These are phyloP conservation scores for Carposina sasakii DNA, from an alignment of 1,140 invertebrate genomes.

Conservation along the genomic window DNA sequence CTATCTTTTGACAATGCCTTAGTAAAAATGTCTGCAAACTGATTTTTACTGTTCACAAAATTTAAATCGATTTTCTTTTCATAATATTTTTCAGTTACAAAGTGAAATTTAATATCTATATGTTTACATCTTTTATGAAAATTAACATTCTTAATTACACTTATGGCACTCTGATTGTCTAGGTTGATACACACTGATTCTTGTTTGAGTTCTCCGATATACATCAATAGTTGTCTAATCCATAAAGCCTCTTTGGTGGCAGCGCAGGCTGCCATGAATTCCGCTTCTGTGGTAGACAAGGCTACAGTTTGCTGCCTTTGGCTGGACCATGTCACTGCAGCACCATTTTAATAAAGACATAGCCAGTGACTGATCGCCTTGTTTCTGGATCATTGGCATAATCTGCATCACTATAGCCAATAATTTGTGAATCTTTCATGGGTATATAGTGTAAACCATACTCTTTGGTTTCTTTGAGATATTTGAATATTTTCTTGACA, in stretches of 20 bases:
- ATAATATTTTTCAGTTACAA: background rate
- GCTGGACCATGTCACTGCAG: slow-evolving; percentile 42
- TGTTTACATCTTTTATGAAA: slow-evolving; percentile 1
- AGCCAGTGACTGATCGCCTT: slow-evolving; percentile 35
- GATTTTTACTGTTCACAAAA: slow-evolving; percentile 3
- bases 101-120: background rate
- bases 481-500: slow-evolving; percentile 31
- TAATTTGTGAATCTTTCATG: too few species aligned
- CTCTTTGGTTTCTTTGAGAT: slow-evolving; percentile 48
- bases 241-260: background rate
- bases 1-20: slow-evolving; percentile 7
- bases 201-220: slow-evolving; percentile 22
- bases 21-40: slow-evolving; percentile 8
- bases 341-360: slow-evolving; percentile 22
- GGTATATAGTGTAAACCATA: slow-evolving; percentile 19
- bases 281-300: background rate
- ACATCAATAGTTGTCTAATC: background rate
- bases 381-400: slow-evolving; percentile 34
- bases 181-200: slow-evolving; percentile 20
- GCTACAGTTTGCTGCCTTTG: background rate
- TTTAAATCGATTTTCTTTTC: slow-evolving; percentile 6
- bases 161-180: slow-evolving; percentile 13
- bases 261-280: slow-evolving; percentile 1
- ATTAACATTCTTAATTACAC: slow-evolving; percentile 8
- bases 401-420: slow-evolving; percentile 40